A percentile compares a stretch with the other conserved stretches of the same genome.
Evolutionary conservation across 2,113 vertebrate species (phyloP).

Genomic region (Zonotrichia leucophrys): DNA sequence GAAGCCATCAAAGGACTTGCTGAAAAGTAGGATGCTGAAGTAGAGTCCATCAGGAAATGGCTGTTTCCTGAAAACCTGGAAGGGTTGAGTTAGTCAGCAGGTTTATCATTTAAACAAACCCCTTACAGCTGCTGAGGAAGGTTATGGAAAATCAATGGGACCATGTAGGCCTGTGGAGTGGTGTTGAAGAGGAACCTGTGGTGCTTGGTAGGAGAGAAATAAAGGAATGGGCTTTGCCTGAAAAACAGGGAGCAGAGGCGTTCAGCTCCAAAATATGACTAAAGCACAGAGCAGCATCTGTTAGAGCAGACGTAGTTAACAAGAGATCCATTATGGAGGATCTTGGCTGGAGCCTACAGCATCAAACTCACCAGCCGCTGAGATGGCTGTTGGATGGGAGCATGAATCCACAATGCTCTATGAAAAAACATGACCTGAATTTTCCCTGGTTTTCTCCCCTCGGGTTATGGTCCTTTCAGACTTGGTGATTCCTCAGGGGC

Average conservation of each 20-base stretch:
- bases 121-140: not conserved
- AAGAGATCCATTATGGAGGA: conserved; percentile 1
- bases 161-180: not conserved
- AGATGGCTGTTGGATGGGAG: not conserved
- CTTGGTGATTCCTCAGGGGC: not conserved
- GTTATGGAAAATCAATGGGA: not conserved
- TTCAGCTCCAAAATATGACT: not conserved
- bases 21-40: not conserved
- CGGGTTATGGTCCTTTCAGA: not conserved
- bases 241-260: not conserved
- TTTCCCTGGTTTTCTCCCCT: not conserved
- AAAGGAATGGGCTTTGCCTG: not conserved
- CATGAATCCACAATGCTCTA: not conserved
- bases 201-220: not conserved
- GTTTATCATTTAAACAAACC: not conserved
- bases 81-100: not conserved
- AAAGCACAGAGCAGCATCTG: not conserved
- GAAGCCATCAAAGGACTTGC: not conserved
- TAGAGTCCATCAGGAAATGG: not conserved
- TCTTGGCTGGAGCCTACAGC: not conserved
- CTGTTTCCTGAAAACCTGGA: conserved; percentile 4
- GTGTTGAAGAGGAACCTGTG: not conserved
- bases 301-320: not conserved
- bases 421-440: not conserved
- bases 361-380: not conserved